Conservation (phyloP, 2,113 vertebrate species). For the Synchiropus splendidus region DNA sequence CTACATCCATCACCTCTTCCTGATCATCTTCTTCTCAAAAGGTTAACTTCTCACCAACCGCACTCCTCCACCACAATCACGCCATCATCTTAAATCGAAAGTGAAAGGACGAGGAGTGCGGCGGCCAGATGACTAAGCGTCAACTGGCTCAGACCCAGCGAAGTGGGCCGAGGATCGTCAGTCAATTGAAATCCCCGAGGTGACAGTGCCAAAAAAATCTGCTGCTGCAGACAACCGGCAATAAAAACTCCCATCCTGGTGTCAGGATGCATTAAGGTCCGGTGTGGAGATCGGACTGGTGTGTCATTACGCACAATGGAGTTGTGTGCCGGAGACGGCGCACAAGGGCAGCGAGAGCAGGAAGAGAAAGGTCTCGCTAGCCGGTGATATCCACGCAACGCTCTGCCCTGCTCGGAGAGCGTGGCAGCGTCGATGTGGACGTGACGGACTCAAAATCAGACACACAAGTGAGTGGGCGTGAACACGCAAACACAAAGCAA, state of each 20-base stretch:
- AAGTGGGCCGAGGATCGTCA: conserved; percentile 14
- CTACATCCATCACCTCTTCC: no score
- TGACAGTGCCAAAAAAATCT: conserved; percentile 12
- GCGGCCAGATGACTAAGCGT: conserved; percentile 10
- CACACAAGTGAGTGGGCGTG: conserved; percentile 15
- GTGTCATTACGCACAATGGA: conserved; percentile 28
- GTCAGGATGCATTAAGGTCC: conserved; percentile 34
- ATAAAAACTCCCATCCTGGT: conserved; percentile 10
- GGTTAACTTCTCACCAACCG: background rate
- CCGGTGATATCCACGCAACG: conserved; percentile 43
- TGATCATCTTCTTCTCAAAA: no score
- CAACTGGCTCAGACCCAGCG: conserved; percentile 3
- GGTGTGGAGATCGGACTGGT: conserved; percentile 9
- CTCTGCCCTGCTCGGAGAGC: conserved; percentile 33
- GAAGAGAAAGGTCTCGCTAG: conserved; percentile 13
- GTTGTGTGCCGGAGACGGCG: conserved; percentile 33
- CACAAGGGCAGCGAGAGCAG: no score
- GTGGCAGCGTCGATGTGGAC: no score
- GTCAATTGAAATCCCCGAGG: conserved; percentile 14
- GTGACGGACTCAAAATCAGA: conserved; percentile 22
- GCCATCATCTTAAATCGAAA: background rate
- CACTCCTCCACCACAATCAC: conserved; percentile 3
- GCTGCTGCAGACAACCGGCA: conserved; percentile 14
- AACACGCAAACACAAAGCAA: conserved; percentile 8
- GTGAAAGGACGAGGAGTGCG: background rate